Conservation (phyloP, 23 tunicate species). For the Halocynthia aurantium region DNA sequence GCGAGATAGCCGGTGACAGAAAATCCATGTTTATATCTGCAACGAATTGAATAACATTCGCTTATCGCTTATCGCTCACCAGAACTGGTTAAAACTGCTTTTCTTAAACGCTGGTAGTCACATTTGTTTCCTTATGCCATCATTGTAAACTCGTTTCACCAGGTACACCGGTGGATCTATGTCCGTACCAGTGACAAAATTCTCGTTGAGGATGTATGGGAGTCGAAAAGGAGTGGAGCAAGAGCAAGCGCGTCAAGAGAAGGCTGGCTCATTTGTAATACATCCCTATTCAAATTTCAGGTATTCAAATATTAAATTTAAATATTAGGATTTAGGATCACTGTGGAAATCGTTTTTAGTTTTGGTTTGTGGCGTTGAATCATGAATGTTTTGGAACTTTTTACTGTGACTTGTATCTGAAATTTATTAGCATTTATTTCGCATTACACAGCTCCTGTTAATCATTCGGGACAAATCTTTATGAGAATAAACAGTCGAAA, state of each 20-base stretch:
- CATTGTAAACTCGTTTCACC: background rate
- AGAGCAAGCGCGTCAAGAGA: conserved; percentile 74
- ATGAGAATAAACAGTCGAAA: too few relatives aligned
- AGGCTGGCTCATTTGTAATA: conserved; percentile 66
- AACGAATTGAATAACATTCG: background rate
- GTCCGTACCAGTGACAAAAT: conserved; percentile 90
- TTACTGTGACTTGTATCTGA: too few relatives aligned
- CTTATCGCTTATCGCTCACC: background rate
- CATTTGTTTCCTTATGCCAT: too few relatives aligned
- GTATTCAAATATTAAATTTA: conserved; percentile 16
- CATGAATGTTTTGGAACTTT: too few relatives aligned
- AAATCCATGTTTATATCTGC: background rate
- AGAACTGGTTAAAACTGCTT: background rate
- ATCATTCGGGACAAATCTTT: too few relatives aligned
- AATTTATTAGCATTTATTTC: too few relatives aligned
- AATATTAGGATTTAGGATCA: too few relatives aligned
- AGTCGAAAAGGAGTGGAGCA: conserved; percentile 73
- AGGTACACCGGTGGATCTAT: conserved; percentile 82
- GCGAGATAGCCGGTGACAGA: background rate
- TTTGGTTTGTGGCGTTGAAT: too few relatives aligned
- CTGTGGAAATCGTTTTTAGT: too few relatives aligned
- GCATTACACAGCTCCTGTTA: too few relatives aligned
- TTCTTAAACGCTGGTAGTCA: background rate
- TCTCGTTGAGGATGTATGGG: conserved; percentile 88
- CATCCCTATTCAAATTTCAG: conserved; percentile 98